Evolutionary conservation across 2,888 invertebrate genomes (phyloP), one percentile per base, ranked within the genome.

Genomic region (Automeris io): DNA sequence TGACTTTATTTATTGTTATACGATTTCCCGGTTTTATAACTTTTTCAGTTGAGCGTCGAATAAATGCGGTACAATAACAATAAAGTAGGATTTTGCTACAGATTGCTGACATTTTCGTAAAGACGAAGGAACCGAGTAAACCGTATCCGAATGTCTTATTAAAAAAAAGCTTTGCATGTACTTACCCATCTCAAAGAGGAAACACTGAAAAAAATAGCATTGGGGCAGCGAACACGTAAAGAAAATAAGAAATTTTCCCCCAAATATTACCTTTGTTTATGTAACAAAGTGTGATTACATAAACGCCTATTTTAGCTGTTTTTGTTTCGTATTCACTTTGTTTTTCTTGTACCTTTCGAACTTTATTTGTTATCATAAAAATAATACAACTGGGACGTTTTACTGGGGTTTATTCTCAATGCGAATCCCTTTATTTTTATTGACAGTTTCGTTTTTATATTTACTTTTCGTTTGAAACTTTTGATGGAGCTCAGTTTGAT

Each of bases 21-120:
- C 74, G 58, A 73, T 80, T 73, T 45, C 64, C 70, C 76, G 74
- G 76, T 33, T 80, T 77, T 78, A 76, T 75, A 74, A 72, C 64
- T 71, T 63, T 68, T 70, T 64, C 57, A 51, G 58, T 61, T 59
- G 70, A 71, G 71, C 68, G 66, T 58, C 69, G 64, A 70, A 79
- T 77, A 78, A 78, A 78, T 72, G 78, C 70, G 72, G 71, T 61
- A 76, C 77, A 76, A 75, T 80, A 81, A 81, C 77, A 79, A 73
- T 80, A 81, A 81, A 82, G 71, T 66, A 71, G 81, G 76, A 77
- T 81, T 81, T 77, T 54, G 65, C 63, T 68, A 61, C 68, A 75
- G 73, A 79, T 79, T 73, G 78, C 80, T 76, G 80, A 81, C 79
- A 79, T 81, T 79, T 65, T 77, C 75, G 71, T 59, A 58, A 69